These are phyloP conservation scores for Pampusana beccarii DNA, from an alignment of 2,113 vertebrate species.

Conservation along the genomic window DNA sequence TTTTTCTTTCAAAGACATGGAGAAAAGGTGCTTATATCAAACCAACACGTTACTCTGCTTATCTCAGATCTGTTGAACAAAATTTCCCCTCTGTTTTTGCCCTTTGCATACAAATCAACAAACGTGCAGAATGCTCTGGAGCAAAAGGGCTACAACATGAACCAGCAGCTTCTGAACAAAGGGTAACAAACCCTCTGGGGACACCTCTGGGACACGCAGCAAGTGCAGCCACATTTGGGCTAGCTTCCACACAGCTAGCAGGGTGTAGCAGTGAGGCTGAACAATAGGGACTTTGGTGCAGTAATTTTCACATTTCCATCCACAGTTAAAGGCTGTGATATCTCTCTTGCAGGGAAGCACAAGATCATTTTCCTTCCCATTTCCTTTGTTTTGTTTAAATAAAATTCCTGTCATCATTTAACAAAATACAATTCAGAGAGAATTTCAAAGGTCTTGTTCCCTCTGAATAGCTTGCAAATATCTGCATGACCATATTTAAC, in stretches of 20 bases:
- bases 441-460: neutral
- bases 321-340: neutral
- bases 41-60: neutral
- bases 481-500: neutral
- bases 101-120: neutral
- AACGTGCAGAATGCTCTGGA: neutral
- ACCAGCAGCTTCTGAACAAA: neutral
- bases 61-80: neutral
- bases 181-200: neutral
- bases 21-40: neutral
- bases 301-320: neutral
- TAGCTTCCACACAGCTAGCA: no score
- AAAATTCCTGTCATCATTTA: neutral
- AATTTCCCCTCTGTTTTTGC: neutral
- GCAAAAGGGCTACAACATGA: neutral
- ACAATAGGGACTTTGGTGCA: neutral
- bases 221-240: rapidly evolving
- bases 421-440: no score
- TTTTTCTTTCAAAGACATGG: neutral
- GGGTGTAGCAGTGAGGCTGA: neutral
- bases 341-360: neutral
- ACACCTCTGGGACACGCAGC: neutral
- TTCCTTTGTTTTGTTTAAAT: neutral
- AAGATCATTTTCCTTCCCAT: no score
- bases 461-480: neutral